phyloP scores from a whole-genome alignment of 2,888 invertebrate genomes.

The Eupithecia subumbrata region DNA sequence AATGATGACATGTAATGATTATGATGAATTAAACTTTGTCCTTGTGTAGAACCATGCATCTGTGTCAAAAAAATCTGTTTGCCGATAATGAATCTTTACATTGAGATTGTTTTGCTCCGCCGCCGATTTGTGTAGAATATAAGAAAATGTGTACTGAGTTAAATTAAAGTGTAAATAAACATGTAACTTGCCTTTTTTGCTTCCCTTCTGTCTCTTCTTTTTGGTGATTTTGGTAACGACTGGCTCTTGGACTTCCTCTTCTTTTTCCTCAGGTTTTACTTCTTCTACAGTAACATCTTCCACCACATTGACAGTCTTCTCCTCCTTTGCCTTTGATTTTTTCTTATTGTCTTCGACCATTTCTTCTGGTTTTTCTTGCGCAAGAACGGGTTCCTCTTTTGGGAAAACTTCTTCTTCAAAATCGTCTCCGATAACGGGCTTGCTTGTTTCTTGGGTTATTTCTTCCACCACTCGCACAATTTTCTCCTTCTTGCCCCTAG shows the following conservation, averaged over 20 bases:
- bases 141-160: conserved; percentile 2
- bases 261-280: conserved; percentile 42
- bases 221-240: conserved; percentile 53
- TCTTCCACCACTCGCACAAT: conserved; percentile 13
- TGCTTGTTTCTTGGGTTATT: conserved; percentile 1
- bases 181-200: conserved; percentile 55
- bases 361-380: conserved; percentile 20
- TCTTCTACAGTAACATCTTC: conserved; percentile 37
- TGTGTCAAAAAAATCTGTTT: conserved; percentile 48
- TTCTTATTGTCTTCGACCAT: conserved; percentile 24
- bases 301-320: conserved; percentile 26
- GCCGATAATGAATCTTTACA: conserved; percentile 33
- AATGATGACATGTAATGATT: conserved; percentile 41
- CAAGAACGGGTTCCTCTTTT: neutral
- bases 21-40: conserved; percentile 10
- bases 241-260: conserved; percentile 43
- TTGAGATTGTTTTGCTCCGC: conserved; percentile 31
- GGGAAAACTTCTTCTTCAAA: neutral
- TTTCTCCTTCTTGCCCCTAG: conserved; percentile 13
- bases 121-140: conserved; percentile 26
- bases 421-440: conserved; percentile 1
- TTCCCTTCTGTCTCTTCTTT: conserved; percentile 47
- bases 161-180: neutral
- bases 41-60: conserved; percentile 64
- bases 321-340: conserved; percentile 27